A percentile compares a stretch with the other conserved stretches of the same genome.
Conservation (phyloP, 2,888 invertebrate species). For the Sphecodes monilicornis region DNA sequence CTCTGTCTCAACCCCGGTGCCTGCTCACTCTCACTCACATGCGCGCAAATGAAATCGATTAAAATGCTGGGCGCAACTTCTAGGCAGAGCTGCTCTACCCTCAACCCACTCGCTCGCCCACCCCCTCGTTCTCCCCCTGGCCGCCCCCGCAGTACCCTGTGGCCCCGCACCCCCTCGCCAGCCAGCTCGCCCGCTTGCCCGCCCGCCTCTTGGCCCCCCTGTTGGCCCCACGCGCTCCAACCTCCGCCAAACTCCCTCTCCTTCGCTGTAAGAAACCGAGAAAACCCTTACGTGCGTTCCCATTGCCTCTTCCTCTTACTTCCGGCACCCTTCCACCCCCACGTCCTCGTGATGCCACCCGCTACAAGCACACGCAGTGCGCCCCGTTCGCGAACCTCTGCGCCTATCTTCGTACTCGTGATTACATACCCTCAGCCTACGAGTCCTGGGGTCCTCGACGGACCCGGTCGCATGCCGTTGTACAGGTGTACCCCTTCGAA, state of each 20-base stretch:
- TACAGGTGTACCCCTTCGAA: background rate
- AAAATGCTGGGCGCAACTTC: slow-evolving; percentile 88
- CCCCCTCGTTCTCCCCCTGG: slow-evolving; percentile 8
- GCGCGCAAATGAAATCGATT: slow-evolving; percentile 89
- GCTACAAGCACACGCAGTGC: slow-evolving; percentile 46
- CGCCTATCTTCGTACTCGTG: background rate
- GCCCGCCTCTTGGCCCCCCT: slow-evolving; percentile 20
- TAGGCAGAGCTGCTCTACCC: slow-evolving; percentile 84
- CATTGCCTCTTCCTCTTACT: slow-evolving; percentile 64
- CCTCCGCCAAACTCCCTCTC: slow-evolving; percentile 71
- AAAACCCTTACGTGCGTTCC: slow-evolving; percentile 82
- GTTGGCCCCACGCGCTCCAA: slow-evolving; percentile 64
- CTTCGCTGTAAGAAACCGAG: slow-evolving; percentile 81
- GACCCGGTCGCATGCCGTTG: background rate
- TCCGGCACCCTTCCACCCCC: slow-evolving; percentile 59
- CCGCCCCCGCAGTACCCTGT: background rate
- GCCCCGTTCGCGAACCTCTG: slow-evolving; percentile 21
- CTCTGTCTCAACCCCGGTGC: slow-evolving; percentile 51
- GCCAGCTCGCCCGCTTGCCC: background rate
- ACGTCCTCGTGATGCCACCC: slow-evolving; percentile 44
- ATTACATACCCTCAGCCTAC: background rate
- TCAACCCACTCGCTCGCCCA: slow-evolving; percentile 47
- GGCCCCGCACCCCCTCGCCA: background rate
- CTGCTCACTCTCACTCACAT: slow-evolving; percentile 86
- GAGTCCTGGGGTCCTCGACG: background rate